Evolutionary conservation across 2,888 invertebrate species (phyloP), one percentile per base, ranked within the genome.

Genomic region (Oxytorus armatus): DNA sequence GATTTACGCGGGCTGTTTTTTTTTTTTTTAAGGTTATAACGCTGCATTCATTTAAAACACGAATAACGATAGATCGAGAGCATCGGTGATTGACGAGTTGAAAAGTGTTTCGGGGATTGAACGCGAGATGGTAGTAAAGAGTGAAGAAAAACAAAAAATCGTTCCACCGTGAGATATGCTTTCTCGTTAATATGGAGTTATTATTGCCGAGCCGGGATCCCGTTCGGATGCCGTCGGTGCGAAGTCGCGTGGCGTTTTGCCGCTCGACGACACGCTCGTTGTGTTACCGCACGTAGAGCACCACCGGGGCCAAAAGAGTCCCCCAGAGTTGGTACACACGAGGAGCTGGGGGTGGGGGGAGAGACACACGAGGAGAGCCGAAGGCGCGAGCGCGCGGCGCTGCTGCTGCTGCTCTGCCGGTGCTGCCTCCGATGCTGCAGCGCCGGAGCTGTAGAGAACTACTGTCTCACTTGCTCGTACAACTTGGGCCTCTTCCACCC

Each of bases 171-270:
- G 39, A 42, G 8, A 25, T 25, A n/a, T 29, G 47, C 29, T 47
- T 57, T 44, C 53, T 73, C 68, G 49, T 61, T 57, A 53, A 80
- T 61, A 68, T 66, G 66, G 73, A 76, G 11, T 61, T 61, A 11
- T 42, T 29, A n/a, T 21, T 33, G 23, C 53, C 63, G 53, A 53
- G 42, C 44, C 55, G 44, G 10, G 36, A 76, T 82, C 77, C 68
- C 55, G 55, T 44, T 77, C 79, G 72, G 81, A 84, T 86, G 83
- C 85, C 85, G 84, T 84, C 86, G 86, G 82, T 82, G 83, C 85
- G 85, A 73, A 81, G 86, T 86, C 87, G 87, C 87, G 87, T 86
- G 86, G 86, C 85, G 86, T 86, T 87, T 87, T 87, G 86, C 85
- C 87, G 85, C 86, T 81, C 77, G 65, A 70, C 82, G 77, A 82